Evolutionary conservation across 2,797 vertebrate species (phyloP).

Genomic region (Urocyon cinereoargenteus): DNA sequence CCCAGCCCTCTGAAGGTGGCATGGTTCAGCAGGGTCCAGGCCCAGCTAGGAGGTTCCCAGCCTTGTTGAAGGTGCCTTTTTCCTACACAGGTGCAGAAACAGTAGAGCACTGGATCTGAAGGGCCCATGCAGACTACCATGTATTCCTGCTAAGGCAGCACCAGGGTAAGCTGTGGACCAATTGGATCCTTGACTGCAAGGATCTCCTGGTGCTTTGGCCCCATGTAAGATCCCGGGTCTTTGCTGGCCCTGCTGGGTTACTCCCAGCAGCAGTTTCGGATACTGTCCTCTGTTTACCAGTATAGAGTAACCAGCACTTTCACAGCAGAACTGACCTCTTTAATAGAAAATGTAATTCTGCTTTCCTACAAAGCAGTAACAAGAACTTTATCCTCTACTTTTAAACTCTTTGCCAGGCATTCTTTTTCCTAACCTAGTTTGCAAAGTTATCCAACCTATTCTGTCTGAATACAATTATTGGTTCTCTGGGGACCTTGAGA

Average conservation of each 20-base stretch:
- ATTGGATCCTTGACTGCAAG: too few relatives aligned
- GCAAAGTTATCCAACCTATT: neutral
- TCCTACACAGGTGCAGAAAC: neutral
- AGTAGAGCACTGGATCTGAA: neutral
- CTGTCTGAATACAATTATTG: neutral
- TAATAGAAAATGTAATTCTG: neutral
- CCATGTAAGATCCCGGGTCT: neutral
- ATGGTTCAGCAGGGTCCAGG: neutral
- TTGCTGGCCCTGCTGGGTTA: neutral
- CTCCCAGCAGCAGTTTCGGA: neutral
- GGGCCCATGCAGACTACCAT: neutral
- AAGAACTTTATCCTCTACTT: neutral
- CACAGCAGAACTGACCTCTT: neutral
- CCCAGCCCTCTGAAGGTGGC: too few relatives aligned
- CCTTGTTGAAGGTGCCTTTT: neutral
- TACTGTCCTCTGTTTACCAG: neutral
- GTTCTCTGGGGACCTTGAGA: neutral
- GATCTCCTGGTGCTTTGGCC: neutral
- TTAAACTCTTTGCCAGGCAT: constrained; percentile 39
- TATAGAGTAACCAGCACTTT: neutral
- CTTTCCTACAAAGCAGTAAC: neutral
- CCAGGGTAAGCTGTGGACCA: neutral
- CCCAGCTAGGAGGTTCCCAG: neutral
- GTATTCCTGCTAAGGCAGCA: neutral
- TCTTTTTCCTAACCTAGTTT: neutral